Conservation (phyloP, 1,140 invertebrate species). For the Galendromus occidentalis region DNA sequence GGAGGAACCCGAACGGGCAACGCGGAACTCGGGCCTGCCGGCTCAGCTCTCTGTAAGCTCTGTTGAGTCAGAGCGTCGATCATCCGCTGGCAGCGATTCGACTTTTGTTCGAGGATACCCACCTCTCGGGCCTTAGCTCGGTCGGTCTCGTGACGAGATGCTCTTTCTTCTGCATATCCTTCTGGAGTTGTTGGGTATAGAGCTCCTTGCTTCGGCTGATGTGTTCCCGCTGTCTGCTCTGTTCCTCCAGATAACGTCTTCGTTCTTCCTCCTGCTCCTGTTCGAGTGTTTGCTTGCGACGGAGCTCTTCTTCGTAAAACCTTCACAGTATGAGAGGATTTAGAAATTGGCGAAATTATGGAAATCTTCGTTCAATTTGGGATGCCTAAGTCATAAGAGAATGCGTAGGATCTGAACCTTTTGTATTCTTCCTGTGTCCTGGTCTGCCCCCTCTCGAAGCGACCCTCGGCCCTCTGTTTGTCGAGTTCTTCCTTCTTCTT, state of each 20-base stretch:
- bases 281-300: neutral
- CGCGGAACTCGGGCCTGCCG: too few species aligned
- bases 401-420: neutral
- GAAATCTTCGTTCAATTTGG: too few species aligned
- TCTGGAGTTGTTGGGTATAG: neutral
- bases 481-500: neutral
- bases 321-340: too few species aligned
- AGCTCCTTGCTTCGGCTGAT: slow-evolving; percentile 6
- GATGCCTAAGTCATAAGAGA: too few species aligned
- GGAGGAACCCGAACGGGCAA: too few species aligned
- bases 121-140: neutral
- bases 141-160: neutral
- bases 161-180: slow-evolving; percentile 8
- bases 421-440: slow-evolving; percentile 6
- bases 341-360: too few species aligned
- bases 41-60: too few species aligned
- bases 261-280: neutral
- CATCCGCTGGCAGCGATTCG: too few species aligned
- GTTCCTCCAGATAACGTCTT: neutral
- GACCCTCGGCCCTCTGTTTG: neutral
- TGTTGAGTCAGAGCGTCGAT: too few species aligned
- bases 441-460: neutral
- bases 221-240: neutral
- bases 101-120: too few species aligned
- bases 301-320: slow-evolving; percentile 6